Evolutionary conservation across 2,888 invertebrate genomes (phyloP), one percentile per base, ranked within the genome.

Genomic region (Eristalinus aeneus): DNA sequence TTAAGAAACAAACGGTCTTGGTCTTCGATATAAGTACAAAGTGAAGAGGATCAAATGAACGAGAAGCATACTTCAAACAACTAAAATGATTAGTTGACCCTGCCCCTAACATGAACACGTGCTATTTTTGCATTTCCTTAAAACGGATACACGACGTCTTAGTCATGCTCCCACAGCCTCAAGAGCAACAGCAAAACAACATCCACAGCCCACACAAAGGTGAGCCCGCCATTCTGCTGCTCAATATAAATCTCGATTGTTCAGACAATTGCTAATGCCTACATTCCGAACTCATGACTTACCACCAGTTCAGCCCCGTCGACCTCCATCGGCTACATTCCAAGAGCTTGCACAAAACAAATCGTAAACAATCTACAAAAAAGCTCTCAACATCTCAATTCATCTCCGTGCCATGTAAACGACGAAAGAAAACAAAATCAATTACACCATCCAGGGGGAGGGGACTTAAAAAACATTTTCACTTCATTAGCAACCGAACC

Each of bases 401-500:
- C n/a, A 16, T 16, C 46, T 16, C n/a, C 46, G 16, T 16, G 16
- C 46, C 46, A 46, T 8, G 16, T 16, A 46, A 16, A 64, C 36
- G 31, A 76, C 36, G 31, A 80, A 68, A 27, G 61, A 64, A 60
- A 34, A 3, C 27, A 76, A 77, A 75, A 75, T 82, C 77, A 77
- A 86, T 77, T 82, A 85, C 67, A 81, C 56, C 72, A 67, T 54
- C 80, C 36, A 11, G 36, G 12, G 54, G 9, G 8, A 56, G 32
- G 46, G 76, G 69, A 60, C 39, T 67, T 60, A n/a, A 58, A 73
- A 67, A 63, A 58, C 32, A 63, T 73, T 82, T 86, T 77, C 77
- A 86, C 82, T 82, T 86, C 77, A 86, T 85, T 85, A 82, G 69
- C 77, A 82, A 74, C 80, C 69, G 56, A 78, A 58, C 56, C 77